Conservation (phyloP, 2,797 vertebrate genomes). For the Sciaenops ocellatus region DNA sequence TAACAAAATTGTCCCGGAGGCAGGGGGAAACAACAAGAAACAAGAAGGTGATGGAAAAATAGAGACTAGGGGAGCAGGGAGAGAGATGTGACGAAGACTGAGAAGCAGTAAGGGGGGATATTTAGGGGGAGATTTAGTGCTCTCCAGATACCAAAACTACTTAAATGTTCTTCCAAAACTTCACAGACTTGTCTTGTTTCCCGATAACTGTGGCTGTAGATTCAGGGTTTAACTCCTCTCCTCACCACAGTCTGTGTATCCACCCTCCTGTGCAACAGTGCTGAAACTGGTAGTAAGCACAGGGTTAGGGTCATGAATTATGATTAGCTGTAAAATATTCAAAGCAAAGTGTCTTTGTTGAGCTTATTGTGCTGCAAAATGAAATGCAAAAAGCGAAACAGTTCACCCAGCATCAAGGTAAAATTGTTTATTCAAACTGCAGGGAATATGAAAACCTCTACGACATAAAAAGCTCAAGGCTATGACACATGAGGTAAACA, state of each 20-base stretch:
- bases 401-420: slow-evolving; percentile 22
- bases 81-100: slow-evolving; percentile 30
- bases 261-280: background rate
- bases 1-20: slow-evolving; percentile 46
- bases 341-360: slow-evolving; percentile 14
- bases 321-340: slow-evolving; percentile 33
- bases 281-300: slow-evolving; percentile 18
- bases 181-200: slow-evolving; percentile 61
- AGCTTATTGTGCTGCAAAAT: slow-evolving; percentile 21
- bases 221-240: slow-evolving; percentile 33
- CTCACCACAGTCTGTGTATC: slow-evolving; percentile 6
- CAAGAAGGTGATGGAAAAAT: slow-evolving; percentile 27
- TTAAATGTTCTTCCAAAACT: slow-evolving; percentile 54
- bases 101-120: slow-evolving; percentile 6
- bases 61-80: slow-evolving; percentile 9
- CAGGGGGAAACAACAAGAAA: slow-evolving; percentile 29
- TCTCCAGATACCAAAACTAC: slow-evolving; percentile 38
- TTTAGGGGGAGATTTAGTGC: slow-evolving; percentile 51
- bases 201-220: slow-evolving; percentile 20
- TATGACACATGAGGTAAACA: slow-evolving; percentile 38
- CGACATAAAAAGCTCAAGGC: slow-evolving; percentile 32
- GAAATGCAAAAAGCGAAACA: background rate
- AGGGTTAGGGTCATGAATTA: slow-evolving; percentile 18
- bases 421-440: slow-evolving; percentile 41
- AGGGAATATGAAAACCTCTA: slow-evolving; percentile 26